Percentiles rank a stretch among this genome's conserved stretches.
Evolutionary conservation across 2,797 vertebrate genomes (phyloP).

Genomic region (Onychomys arenicola): DNA sequence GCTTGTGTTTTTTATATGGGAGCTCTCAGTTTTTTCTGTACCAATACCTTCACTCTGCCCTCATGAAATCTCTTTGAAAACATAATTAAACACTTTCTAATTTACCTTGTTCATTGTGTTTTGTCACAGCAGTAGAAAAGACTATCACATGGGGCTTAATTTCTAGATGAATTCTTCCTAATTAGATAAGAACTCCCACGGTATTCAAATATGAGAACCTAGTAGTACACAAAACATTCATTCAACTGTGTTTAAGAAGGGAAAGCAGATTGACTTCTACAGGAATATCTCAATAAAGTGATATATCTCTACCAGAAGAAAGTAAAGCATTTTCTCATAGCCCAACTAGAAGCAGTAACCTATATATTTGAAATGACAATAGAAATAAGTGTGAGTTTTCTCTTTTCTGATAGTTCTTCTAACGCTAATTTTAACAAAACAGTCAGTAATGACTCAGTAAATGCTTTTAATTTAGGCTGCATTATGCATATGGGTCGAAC

Average conservation of each 20-base stretch:
- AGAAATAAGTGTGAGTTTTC: constrained; percentile 1
- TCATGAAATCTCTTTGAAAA: background rate
- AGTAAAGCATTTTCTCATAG: background rate
- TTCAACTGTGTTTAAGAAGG: background rate
- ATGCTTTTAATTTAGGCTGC: constrained; percentile 39
- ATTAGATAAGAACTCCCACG: background rate
- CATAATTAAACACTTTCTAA: background rate
- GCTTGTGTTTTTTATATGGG: background rate
- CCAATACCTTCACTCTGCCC: background rate
- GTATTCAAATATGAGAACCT: constrained; percentile 17
- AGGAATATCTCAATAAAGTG: background rate
- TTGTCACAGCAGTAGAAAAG: background rate
- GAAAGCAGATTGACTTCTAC: background rate
- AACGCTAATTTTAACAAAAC: constrained; percentile 53
- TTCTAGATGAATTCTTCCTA: constrained; percentile 19
- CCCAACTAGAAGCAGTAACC: background rate
- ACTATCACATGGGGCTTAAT: background rate
- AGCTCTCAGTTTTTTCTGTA: background rate
- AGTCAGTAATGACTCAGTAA: background rate
- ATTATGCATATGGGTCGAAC: background rate
- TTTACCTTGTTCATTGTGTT: background rate
- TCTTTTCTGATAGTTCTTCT: constrained; percentile 22
- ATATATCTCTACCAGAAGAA: constrained; percentile 1
- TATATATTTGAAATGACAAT: constrained; percentile 56
- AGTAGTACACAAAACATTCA: constrained; percentile 19